Evolutionary conservation across 2,888 invertebrate genomes (phyloP), one percentile per base, ranked within the genome.

Genomic region (Drosophila limbata): DNA sequence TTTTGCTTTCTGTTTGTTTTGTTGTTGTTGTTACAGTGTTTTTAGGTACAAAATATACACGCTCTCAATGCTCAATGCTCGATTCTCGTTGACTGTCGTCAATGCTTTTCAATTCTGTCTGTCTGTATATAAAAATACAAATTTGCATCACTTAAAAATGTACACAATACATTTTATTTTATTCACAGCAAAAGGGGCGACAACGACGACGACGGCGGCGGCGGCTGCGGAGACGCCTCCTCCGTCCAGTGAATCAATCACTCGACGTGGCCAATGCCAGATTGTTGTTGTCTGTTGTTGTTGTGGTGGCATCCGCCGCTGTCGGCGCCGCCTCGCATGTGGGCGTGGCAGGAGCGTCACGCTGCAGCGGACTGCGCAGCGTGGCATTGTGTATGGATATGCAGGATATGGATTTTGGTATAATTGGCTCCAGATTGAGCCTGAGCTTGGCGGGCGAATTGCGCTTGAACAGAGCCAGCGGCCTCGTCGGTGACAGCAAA

Each of bases 331-430:
- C 56, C 63, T 80, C 85, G 63, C 79, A 88, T 45, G 60, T 70
- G 50, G 84, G 88, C 63, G 90, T 88, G 55, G 83, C 60, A 0
- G 87, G 83, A 28, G 87, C 73, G 35, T 81, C 77, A 11, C 75
- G 73, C 59, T 67, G 77, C 57, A 79, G 56, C 40, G 82, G 77
- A 72, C 80, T 82, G 50, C 56, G 31, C 48, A 55, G 15, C 17
- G 59, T 64, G 50, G 76, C 79, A 70, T 77, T 84, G 63, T 84
- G 88, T 78, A 91, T 90, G 53, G 91, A 86, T 81, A 91, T 87
- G 84, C 90, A 91, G 81, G 90, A 90, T 69, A 89, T 77, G 45
- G 91, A 91, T 77, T 90, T 91, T 73, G 91, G 90, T 79, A 90
- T 89, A 56, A 79, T 70, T 40, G 91, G 78, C 69, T 88, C 86